These are phyloP conservation scores for Coilia nasus DNA, from an alignment of 2,797 vertebrate genomes.

Conservation along the genomic window DNA sequence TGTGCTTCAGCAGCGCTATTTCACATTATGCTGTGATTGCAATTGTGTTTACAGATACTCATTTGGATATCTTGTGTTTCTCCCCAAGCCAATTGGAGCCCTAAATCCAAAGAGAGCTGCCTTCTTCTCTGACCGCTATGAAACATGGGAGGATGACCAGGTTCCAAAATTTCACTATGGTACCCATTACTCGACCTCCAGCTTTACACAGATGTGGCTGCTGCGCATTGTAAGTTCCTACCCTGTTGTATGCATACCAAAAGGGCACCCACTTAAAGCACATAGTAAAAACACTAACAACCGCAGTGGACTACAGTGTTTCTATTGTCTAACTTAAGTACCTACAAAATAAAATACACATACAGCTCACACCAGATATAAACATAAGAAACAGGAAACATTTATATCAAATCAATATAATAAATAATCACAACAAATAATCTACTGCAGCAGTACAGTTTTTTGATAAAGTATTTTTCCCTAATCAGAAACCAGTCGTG, in stretches of 20 bases:
- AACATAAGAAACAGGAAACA: too few species aligned
- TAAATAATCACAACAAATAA: background rate
- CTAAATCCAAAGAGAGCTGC: constrained; percentile 97
- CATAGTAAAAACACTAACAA: background rate
- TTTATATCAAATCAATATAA: too few species aligned
- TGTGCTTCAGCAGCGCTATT: background rate
- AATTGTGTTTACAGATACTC: background rate
- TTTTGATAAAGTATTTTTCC: background rate
- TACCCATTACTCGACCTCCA: constrained; percentile 97
- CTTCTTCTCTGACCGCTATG: constrained; percentile 91
- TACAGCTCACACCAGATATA: too few species aligned
- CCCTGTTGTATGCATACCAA: background rate
- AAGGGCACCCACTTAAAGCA: background rate
- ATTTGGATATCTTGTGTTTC: background rate
- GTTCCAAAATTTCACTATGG: constrained; percentile 98
- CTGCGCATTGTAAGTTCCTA: constrained; percentile 88
- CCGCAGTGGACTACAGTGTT: too few species aligned
- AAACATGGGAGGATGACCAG: constrained; percentile 96
- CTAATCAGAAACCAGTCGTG: background rate
- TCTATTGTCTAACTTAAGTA: too few species aligned
- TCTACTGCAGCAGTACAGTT: background rate
- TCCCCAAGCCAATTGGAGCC: constrained; percentile 88
- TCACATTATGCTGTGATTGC: background rate
- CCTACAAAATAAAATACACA: too few species aligned
- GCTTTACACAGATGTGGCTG: constrained; percentile 93